A percentile compares a stretch with the other conserved stretches of the same genome.
These are phyloP conservation scores for Martes martes DNA, from an alignment of 2,113 vertebrate species.

Conservation along the genomic window DNA sequence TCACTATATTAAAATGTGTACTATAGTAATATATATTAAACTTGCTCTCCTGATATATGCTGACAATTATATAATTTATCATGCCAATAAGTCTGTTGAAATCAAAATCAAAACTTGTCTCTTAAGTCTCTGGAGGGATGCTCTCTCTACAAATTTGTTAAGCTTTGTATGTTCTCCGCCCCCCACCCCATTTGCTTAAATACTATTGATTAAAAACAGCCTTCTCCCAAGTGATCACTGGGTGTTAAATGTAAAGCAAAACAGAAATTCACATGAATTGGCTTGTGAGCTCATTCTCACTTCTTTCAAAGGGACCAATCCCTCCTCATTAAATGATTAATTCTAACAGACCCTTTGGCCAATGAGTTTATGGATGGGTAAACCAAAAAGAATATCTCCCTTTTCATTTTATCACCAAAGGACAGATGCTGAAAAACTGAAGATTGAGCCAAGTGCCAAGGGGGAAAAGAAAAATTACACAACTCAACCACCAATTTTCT, in stretches of 20 bases:
- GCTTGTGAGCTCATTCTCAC: not conserved
- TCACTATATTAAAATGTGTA: conserved; percentile 29
- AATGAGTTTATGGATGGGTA: not conserved
- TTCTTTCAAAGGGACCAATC: not conserved
- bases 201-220: not conserved
- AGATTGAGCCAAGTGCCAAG: not conserved
- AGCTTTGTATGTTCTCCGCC: not conserved
- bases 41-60: not conserved
- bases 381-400: not conserved
- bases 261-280: not conserved
- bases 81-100: conserved; percentile 45
- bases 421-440: conserved; percentile 8
- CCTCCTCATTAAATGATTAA: not conserved
- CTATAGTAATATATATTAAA: conserved; percentile 2
- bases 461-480: conserved; percentile 43
- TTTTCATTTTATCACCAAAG: conserved; percentile 14
- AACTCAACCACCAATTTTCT: not conserved
- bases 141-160: conserved; percentile 3
- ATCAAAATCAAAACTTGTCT: conserved; percentile 48
- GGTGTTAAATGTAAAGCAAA: not conserved
- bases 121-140: not conserved
- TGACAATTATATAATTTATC: conserved; percentile 48
- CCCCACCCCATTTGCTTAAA: not conserved
- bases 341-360: not conserved
- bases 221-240: not conserved